Evolutionary conservation across 2,888 invertebrate genomes (phyloP).

Genomic region (Nomada hirtipes): DNA sequence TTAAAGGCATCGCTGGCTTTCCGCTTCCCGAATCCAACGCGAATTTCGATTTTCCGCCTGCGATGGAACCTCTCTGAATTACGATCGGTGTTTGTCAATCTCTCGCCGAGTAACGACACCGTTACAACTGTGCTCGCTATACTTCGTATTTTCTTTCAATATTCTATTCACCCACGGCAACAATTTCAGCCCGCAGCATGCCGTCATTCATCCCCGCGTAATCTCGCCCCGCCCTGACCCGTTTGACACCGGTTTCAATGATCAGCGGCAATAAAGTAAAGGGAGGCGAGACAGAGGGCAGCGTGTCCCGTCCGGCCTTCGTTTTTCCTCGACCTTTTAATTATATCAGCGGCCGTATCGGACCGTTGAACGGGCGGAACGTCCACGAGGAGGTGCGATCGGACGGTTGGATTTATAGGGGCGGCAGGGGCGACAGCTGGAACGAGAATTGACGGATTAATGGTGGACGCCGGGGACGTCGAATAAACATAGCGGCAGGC

Average conservation of each 20-base stretch:
- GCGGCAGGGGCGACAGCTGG: neutral
- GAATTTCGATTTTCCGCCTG: no score
- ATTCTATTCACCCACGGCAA: neutral
- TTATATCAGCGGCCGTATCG: constrained; percentile 8
- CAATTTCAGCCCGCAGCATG: constrained; percentile 6
- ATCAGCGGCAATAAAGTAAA: constrained; percentile 24
- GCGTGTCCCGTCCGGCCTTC: neutral
- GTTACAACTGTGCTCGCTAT: neutral
- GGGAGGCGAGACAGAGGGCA: neutral
- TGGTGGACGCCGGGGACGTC: constrained; percentile 18
- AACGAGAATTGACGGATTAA: constrained; percentile 47
- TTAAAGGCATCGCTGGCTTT: neutral
- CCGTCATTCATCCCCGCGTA: neutral
- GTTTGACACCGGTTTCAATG: neutral
- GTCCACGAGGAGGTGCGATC: constrained; percentile 5
- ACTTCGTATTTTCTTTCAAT: neutral
- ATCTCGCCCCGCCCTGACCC: no score
- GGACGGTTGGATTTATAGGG: constrained; percentile 18
- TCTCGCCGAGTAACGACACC: no score
- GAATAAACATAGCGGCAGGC: constrained; percentile 12
- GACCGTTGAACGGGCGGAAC: neutral
- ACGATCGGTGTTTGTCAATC: no score
- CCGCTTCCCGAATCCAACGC: neutral
- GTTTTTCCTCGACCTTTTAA: constrained; percentile 19
- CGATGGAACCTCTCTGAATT: neutral